Base-by-base conservation (phyloP, 2,797 vertebrate genomes). In the Muscicapa comitata region DNA sequence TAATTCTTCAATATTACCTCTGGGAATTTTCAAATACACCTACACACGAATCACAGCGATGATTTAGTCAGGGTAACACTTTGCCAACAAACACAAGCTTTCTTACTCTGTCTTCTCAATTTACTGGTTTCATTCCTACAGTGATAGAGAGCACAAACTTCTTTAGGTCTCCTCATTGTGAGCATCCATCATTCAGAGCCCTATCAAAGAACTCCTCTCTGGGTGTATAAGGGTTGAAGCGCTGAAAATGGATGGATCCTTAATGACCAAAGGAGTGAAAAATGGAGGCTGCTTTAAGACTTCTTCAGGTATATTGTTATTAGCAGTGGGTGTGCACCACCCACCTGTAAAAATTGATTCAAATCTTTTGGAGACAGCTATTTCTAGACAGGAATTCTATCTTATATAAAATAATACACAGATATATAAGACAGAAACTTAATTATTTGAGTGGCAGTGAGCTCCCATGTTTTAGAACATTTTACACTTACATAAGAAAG, bases 1-100 rank as follows among this genome's bases (percentile, higher is more conserved):
- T 92, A 93, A 90, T 87, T 80, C 88, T 71, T 95, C 72, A 50
- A 4, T 65, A 68, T 80, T 70, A 68, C 76, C 73, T 51, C 81
- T 77, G 81, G 68, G 81, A 82, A 80, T 94, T 92, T 80, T 94
- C 86, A 89, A 58, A 48, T n/a, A 86, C 61, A 89, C 81, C 88
- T 90, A 71, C 80, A 87, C 67, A 77, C 1, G 3, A 70, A 59
- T 54, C 95, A 57, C 77, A 48, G 20, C 0, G 2, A 85, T 71
- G 71, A 90, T 93, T 89, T 67, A 88, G 78, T 55, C 48, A 85
- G 86, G 79, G 86, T 29, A 95, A 54, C 62, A 67, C 72, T 74
- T 57, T 92, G 88, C 77, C 93, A 94, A 83, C 86, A 89, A 89
- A 67, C 38, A 76, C 74, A 86, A 50, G 37, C 58, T 75, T 81